Evolutionary conservation across 1,140 invertebrate species (phyloP).

Genomic region (Scaptomyza graminum): DNA sequence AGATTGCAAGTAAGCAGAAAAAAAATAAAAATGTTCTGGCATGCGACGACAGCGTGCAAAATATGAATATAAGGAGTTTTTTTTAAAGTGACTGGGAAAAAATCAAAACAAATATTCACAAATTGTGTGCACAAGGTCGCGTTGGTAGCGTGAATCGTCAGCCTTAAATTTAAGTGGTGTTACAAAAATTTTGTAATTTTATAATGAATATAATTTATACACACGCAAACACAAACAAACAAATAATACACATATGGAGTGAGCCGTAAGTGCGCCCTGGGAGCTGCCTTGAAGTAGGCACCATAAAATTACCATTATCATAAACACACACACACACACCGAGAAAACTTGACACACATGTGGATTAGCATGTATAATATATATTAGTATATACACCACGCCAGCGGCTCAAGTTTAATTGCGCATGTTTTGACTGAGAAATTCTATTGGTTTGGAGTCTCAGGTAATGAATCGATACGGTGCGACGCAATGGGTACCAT

Average conservation of each 20-base stretch:
- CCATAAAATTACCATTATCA: conserved; percentile 39
- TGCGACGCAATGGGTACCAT: conserved; percentile 22
- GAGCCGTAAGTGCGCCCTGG: conserved; percentile 27
- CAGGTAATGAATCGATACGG: conserved; percentile 40
- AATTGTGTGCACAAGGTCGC: conserved; percentile 35
- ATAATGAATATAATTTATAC: conserved; percentile 77
- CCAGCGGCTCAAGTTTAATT: conserved; percentile 65
- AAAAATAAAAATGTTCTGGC: neutral
- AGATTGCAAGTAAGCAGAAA: neutral
- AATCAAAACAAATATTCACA: conserved; percentile 29
- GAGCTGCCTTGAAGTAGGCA: conserved; percentile 30
- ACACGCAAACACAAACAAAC: conserved; percentile 31
- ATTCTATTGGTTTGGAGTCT: conserved; percentile 24
- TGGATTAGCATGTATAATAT: conserved; percentile 59
- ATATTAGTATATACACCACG: conserved; percentile 68
- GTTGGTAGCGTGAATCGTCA: conserved; percentile 3
- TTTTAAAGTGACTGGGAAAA: conserved; percentile 3
- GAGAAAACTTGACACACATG: conserved; percentile 2
- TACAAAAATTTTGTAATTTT: conserved; percentile 66
- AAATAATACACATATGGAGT: conserved; percentile 18
- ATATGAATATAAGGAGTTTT: conserved; percentile 8
- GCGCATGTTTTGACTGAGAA: conserved; percentile 58
- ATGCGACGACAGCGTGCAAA: conserved; percentile 16
- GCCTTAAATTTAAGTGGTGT: conserved; percentile 51
- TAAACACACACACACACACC: conserved; percentile 12